phyloP scores from a whole-genome alignment of 2,888 invertebrate species.

The Dicyrtomina minuta region DNA sequence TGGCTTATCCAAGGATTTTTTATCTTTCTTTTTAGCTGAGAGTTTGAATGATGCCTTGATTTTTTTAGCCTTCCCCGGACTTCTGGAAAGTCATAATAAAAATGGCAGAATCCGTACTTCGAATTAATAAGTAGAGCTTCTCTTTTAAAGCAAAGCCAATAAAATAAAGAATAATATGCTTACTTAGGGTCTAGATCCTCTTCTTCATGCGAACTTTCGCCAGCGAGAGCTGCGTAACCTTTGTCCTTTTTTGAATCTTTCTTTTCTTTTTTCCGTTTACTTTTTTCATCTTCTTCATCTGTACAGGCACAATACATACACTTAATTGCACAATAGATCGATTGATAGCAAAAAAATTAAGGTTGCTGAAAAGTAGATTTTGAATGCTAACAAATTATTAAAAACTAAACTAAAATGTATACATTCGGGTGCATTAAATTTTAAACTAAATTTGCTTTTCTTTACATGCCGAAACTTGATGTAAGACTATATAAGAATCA shows the following conservation, averaged over 20 bases:
- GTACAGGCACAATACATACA: not conserved
- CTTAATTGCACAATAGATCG: not conserved
- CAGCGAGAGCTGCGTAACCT: constrained; percentile 50
- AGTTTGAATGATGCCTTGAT: constrained; percentile 48
- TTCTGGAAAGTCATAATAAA: constrained; percentile 35
- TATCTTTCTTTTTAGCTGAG: constrained; percentile 40
- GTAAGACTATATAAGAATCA: no score
- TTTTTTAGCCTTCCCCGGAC: constrained; percentile 50
- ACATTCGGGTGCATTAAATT: no score
- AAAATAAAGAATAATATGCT: no score
- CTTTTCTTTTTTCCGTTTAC: constrained; percentile 50
- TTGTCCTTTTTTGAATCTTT: constrained; percentile 49
- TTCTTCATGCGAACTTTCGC: constrained; percentile 51
- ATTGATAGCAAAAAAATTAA: constrained; percentile 13
- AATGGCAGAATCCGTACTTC: no score
- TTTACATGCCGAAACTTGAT: no score
- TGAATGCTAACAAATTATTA: no score
- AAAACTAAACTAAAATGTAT: no score
- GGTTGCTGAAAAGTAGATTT: no score
- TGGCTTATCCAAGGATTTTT: constrained; percentile 37
- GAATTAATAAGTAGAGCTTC: no score
- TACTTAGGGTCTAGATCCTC: constrained; percentile 46
- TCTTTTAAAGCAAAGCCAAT: no score
- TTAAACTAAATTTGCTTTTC: no score
- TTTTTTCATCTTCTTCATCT: constrained; percentile 50